Evolutionary conservation across 2,888 invertebrate species (phyloP).

Genomic region (Volucella zonaria): DNA sequence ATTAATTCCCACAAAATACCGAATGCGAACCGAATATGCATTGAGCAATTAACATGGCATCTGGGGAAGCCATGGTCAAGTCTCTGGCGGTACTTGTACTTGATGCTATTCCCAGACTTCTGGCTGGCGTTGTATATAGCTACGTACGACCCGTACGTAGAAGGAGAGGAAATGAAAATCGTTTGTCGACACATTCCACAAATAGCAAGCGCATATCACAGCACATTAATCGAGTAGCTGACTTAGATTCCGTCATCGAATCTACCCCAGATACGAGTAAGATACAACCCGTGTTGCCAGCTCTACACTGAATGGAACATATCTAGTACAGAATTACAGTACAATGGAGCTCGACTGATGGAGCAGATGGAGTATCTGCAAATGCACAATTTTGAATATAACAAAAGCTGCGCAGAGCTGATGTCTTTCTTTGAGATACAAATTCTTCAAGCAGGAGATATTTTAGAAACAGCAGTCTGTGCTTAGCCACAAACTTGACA

Average conservation of each 20-base stretch:
- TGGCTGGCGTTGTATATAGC: no score
- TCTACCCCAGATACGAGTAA: conserved; percentile 19
- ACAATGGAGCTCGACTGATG: no score
- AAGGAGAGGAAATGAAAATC: conserved; percentile 30
- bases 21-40: conserved; percentile 60
- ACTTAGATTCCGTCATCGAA: conserved; percentile 62
- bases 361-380: no score
- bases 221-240: conserved; percentile 64
- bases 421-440: no score
- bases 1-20: conserved; percentile 56
- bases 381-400: no score
- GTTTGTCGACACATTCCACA: conserved; percentile 60
- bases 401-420: no score
- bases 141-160: background rate
- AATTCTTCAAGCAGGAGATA: no score
- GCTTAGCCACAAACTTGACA: no score
- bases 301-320: no score
- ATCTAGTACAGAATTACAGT: no score
- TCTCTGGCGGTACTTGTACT: background rate
- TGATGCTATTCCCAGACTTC: background rate
- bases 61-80: background rate
- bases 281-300: conserved; percentile 1
- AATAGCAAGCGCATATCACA: conserved; percentile 56
- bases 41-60: conserved; percentile 65
- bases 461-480: no score